Conservation (phyloP, 2,113 vertebrate species). For the Mixornis gularis region DNA sequence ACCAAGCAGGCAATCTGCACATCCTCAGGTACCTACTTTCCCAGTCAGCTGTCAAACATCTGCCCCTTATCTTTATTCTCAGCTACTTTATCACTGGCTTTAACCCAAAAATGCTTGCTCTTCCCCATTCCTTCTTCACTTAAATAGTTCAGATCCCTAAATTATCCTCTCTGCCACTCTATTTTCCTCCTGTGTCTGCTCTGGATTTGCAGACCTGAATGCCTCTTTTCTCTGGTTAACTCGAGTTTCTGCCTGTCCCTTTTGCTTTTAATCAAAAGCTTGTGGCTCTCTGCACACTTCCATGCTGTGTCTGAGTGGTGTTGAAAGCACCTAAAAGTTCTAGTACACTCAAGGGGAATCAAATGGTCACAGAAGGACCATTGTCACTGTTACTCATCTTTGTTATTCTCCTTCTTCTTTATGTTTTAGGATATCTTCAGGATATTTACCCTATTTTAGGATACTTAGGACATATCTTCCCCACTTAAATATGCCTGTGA, state of each 20-base stretch:
- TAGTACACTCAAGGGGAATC: not conserved
- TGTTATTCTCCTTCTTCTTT: not conserved
- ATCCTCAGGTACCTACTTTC: not conserved
- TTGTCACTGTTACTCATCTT: not conserved
- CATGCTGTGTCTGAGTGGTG: not conserved
- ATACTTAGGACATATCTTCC: not conserved
- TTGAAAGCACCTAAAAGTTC: not conserved
- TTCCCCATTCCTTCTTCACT: not conserved
- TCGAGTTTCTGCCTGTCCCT: not conserved
- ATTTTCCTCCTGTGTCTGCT: not conserved
- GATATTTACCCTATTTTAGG: not conserved
- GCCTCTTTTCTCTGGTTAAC: not conserved
- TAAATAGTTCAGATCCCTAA: not conserved
- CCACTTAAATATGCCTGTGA: not conserved
- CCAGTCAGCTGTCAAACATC: not conserved
- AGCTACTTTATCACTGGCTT: not conserved
- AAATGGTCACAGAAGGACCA: not conserved
- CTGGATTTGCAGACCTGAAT: not conserved
- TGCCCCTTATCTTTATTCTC: not conserved
- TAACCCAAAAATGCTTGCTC: not conserved
- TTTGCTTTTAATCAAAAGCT: not conserved
- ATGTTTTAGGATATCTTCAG: not conserved
- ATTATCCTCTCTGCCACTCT: not conserved
- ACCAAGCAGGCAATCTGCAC: not conserved
- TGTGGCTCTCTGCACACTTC: not conserved